These are phyloP conservation scores for Chaitophorus viminalis DNA, from an alignment of 2,888 invertebrate species.

Conservation along the genomic window DNA sequence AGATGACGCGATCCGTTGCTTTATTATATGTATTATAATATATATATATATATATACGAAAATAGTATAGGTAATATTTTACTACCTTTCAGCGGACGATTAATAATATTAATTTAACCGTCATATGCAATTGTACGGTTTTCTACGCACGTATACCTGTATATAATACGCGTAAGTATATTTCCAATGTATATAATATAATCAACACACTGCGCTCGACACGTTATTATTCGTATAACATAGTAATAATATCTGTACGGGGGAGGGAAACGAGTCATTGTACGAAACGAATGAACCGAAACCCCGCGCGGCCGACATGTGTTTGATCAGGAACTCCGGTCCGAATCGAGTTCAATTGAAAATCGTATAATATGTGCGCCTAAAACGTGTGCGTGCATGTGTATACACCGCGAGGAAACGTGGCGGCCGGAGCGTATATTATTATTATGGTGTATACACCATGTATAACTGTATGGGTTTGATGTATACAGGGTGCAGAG, in stretches of 20 bases:
- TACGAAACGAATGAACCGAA: conserved; percentile 60
- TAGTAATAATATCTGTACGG: neutral
- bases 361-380: neutral
- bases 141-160: neutral
- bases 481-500: no score
- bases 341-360: conserved; percentile 56
- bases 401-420: neutral
- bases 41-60: no score
- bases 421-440: no score
- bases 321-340: conserved; percentile 57
- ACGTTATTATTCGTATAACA: neutral
- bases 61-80: no score
- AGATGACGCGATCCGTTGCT: no score
- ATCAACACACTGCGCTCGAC: neutral
- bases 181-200: conserved; percentile 20
- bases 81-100: neutral
- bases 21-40: no score
- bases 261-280: conserved; percentile 50
- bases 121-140: neutral
- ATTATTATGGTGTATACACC: no score
- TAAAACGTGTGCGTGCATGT: neutral
- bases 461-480: no score
- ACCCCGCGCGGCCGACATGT: conserved; percentile 45
- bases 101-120: conserved; percentile 20
- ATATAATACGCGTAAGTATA: neutral